phyloP scores from a whole-genome alignment of 2,113 vertebrate species.

The Prionailurus viverrinus region DNA sequence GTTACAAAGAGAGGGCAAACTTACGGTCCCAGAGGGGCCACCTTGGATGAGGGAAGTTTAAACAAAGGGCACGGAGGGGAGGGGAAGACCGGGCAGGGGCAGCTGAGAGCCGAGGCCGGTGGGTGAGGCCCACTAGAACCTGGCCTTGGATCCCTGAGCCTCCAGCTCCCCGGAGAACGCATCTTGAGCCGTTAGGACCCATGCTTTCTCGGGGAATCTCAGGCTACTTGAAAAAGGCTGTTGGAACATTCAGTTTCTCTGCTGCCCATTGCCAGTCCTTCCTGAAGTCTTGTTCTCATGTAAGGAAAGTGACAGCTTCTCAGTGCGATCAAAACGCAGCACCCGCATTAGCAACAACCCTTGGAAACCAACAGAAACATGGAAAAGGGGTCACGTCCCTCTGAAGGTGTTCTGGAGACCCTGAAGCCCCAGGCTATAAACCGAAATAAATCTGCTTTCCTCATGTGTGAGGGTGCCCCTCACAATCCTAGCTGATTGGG shows the following conservation, averaged over 20 bases:
- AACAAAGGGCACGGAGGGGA: slow-evolving; percentile 54
- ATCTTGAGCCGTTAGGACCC: fast-evolving
- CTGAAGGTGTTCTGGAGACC: neutral
- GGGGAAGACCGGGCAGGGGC: too few relatives aligned
- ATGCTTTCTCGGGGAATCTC: neutral
- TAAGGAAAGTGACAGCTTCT: slow-evolving; percentile 77
- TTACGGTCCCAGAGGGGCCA: slow-evolving; percentile 48
- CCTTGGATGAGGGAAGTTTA: neutral
- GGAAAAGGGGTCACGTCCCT: neutral
- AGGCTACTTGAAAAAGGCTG: slow-evolving; percentile 43
- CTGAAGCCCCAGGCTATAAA: neutral
- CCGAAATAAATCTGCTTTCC: neutral
- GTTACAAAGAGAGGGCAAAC: slow-evolving; percentile 53
- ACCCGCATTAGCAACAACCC: slow-evolving; percentile 38
- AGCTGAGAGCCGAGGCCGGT: neutral
- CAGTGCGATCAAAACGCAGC: slow-evolving; percentile 72
- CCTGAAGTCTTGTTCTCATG: slow-evolving; percentile 58
- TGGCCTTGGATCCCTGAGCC: neutral
- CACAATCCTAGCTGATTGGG: neutral
- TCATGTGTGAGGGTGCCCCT: fast-evolving
- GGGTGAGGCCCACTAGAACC: neutral
- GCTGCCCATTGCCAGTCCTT: slow-evolving; percentile 19
- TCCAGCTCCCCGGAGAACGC: neutral
- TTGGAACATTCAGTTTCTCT: slow-evolving; percentile 50
- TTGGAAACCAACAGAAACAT: neutral